phyloP scores from a whole-genome alignment of 2,888 invertebrate species.

The Clistopyga incitator region DNA sequence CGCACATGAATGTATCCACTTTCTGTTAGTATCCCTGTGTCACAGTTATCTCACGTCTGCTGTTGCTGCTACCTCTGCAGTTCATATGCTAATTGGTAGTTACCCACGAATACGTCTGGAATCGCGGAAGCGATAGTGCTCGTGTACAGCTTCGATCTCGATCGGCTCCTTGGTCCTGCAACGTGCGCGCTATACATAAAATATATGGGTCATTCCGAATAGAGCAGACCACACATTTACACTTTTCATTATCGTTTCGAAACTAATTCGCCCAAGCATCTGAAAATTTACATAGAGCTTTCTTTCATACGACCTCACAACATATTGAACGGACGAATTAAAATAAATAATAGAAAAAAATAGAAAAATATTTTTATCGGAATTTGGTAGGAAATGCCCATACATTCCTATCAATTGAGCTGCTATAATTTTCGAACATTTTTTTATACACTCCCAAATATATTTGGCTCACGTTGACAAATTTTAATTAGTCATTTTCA shows the following conservation, averaged over 20 bases:
- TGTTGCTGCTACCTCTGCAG: constrained; percentile 5
- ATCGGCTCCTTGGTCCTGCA: constrained; percentile 22
- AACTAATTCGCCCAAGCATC: too few relatives aligned
- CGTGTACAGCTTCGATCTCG: constrained; percentile 27
- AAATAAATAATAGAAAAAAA: not conserved
- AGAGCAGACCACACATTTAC: not conserved
- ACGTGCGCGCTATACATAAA: not conserved
- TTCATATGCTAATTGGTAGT: constrained; percentile 46
- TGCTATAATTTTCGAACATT: too few relatives aligned
- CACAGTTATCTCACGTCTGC: not conserved
- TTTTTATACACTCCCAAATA: too few relatives aligned
- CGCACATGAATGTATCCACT: not conserved
- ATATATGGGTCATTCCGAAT: not conserved
- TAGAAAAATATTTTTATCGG: not conserved
- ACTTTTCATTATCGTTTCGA: not conserved
- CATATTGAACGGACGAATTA: too few relatives aligned
- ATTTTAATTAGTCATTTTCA: too few relatives aligned
- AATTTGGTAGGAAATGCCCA: not conserved
- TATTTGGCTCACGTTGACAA: too few relatives aligned
- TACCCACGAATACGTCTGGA: constrained; percentile 44
- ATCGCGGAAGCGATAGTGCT: constrained; percentile 47
- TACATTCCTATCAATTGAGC: too few relatives aligned
- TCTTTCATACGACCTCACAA: too few relatives aligned
- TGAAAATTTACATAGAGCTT: too few relatives aligned
- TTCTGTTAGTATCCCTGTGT: not conserved